phyloP scores from a whole-genome alignment of 2,888 invertebrate genomes.

The Tenthredo mesomela region DNA sequence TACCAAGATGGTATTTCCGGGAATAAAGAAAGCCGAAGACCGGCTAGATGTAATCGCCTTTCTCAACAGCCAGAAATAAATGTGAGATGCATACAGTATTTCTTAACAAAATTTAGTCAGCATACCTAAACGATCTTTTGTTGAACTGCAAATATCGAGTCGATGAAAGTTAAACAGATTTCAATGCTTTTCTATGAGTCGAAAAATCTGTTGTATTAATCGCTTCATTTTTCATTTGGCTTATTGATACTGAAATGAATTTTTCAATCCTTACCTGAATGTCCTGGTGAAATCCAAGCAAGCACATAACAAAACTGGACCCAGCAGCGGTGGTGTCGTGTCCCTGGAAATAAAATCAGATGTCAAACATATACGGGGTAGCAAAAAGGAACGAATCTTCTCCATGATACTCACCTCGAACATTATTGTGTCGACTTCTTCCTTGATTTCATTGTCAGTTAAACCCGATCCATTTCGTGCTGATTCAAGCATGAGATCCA shows the following conservation, averaged over 20 bases:
- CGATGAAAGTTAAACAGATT: not conserved
- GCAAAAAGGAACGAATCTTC: not conserved
- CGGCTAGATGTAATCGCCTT: conserved; percentile 85
- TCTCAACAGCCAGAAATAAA: conserved; percentile 76
- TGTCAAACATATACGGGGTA: conserved; percentile 18
- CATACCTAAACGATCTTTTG: not conserved
- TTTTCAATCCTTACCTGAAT: conserved; percentile 79
- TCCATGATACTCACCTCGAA: conserved; percentile 83
- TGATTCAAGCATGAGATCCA: conserved; percentile 91
- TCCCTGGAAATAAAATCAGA: conserved; percentile 79
- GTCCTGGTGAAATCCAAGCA: conserved; percentile 87
- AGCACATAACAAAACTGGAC: conserved; percentile 89
- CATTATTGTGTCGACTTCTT: conserved; percentile 93
- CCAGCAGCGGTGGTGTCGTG: conserved; percentile 92
- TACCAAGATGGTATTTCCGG: conserved; percentile 88
- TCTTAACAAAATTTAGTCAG: not conserved
- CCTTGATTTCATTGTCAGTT: conserved; percentile 89
- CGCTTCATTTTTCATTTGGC: not conserved
- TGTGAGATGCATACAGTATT: not conserved
- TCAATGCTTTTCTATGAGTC: not conserved
- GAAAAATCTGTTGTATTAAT: not conserved
- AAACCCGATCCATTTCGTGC: conserved; percentile 86
- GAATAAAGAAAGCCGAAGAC: conserved; percentile 84
- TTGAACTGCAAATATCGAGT: not conserved
- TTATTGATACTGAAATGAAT: not conserved